Evolutionary conservation across 1,140 invertebrate species (phyloP).

Genomic region (Halesus radiatus): DNA sequence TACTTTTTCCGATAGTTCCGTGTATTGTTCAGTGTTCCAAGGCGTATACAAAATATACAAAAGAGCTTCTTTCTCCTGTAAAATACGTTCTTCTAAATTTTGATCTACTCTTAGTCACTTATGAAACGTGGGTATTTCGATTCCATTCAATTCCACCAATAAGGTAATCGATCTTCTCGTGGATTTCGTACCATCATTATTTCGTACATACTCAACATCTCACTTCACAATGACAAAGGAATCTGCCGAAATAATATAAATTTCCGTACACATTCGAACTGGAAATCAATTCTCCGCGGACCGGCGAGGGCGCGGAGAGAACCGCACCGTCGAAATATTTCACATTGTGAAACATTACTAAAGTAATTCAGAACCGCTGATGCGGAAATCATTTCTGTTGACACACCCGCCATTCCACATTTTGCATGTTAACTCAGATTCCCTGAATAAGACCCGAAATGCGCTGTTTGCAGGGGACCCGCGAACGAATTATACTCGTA

Average conservation of each 20-base stretch:
- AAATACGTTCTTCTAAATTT: no score
- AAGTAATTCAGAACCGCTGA: conserved; percentile 52
- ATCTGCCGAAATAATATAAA: conserved; percentile 3
- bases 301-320: neutral
- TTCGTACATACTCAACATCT: neutral
- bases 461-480: neutral
- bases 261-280: conserved; percentile 10
- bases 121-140: no score
- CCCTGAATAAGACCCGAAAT: neutral
- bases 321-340: conserved; percentile 29
- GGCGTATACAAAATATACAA: no score
- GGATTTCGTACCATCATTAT: neutral
- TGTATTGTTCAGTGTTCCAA: neutral
- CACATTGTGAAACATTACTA: conserved; percentile 48
- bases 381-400: conserved; percentile 52
- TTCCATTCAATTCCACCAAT: no score
- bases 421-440: conserved; percentile 23
- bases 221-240: neutral
- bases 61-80: no score
- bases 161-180: no score
- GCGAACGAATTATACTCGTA: neutral
- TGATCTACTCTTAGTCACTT: no score
- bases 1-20: neutral
- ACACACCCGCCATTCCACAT: conserved; percentile 40
- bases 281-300: conserved; percentile 29